Conservation (phyloP, 2,888 invertebrate genomes). For the Herminia tarsipennalis region DNA sequence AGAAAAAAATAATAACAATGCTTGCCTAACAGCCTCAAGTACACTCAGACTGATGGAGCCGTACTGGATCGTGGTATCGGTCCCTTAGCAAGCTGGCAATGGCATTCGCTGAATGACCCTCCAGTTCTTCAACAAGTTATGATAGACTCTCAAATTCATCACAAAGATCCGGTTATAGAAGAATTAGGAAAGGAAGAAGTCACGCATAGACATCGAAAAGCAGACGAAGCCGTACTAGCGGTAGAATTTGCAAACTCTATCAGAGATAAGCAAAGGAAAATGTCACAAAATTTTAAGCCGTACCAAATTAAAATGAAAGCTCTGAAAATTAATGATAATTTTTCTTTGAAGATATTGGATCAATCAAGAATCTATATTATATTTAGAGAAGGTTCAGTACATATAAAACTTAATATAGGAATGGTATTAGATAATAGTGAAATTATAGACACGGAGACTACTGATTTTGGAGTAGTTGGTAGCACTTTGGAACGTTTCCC, state of each 20-base stretch:
- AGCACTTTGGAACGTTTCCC: constrained; percentile 57
- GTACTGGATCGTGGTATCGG: constrained; percentile 71
- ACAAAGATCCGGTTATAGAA: constrained; percentile 70
- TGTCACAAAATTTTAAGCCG: constrained; percentile 71
- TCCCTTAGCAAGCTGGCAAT: constrained; percentile 77
- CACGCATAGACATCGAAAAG: constrained; percentile 47
- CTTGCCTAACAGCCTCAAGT: constrained; percentile 63
- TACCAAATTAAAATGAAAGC: constrained; percentile 81
- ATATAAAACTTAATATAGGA: constrained; percentile 74
- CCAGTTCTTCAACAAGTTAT: constrained; percentile 78
- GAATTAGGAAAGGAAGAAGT: constrained; percentile 55
- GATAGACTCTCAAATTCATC: constrained; percentile 73
- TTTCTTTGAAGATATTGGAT: constrained; percentile 73
- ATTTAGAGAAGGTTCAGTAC: constrained; percentile 71
- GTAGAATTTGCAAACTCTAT: constrained; percentile 78
- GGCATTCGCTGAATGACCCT: constrained; percentile 79
- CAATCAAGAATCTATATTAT: constrained; percentile 73
- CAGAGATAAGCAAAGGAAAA: constrained; percentile 74
- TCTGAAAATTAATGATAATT: constrained; percentile 76
- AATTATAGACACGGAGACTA: constrained; percentile 75
- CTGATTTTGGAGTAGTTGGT: constrained; percentile 65
- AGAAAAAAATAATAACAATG: not conserved
- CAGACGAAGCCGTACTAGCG: constrained; percentile 76
- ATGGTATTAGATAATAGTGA: constrained; percentile 83
- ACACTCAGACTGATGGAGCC: constrained; percentile 81